Evolutionary conservation across 1,140 invertebrate species (phyloP).

Genomic region (Danaus melanippus): DNA sequence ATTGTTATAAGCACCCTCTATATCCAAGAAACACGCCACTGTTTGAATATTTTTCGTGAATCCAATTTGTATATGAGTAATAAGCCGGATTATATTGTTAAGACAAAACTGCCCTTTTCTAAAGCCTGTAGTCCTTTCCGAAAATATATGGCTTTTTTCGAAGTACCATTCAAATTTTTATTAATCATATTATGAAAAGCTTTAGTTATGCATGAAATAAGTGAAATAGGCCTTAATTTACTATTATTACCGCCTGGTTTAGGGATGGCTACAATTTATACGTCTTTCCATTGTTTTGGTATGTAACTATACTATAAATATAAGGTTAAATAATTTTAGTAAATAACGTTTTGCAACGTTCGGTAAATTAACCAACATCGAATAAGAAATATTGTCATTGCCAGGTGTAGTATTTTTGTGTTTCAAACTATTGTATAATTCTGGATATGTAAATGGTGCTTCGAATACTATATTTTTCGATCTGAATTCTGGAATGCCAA

Average conservation of each 20-base stretch:
- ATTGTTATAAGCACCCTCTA: too few species aligned
- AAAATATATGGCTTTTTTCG: constrained; percentile 27
- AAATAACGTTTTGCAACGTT: too few species aligned
- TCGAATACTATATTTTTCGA: constrained; percentile 16
- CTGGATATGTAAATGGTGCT: constrained; percentile 13
- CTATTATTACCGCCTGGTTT: constrained; percentile 4
- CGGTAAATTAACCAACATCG: too few species aligned
- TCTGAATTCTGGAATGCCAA: not conserved
- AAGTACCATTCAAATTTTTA: constrained; percentile 28
- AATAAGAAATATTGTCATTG: constrained; percentile 27
- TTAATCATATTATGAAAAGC: constrained; percentile 28
- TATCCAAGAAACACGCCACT: constrained; percentile 24
- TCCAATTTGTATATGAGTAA: too few species aligned
- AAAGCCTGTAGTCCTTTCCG: too few species aligned
- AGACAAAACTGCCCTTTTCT: too few species aligned
- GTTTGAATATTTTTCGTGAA: constrained; percentile 26
- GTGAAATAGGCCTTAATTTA: constrained; percentile 27
- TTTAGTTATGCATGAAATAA: constrained; percentile 32
- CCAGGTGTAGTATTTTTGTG: too few species aligned
- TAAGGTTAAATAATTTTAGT: too few species aligned
- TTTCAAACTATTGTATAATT: too few species aligned
- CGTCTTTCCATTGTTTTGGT: constrained; percentile 10
- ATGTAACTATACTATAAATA: constrained; percentile 11
- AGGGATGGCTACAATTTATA: constrained; percentile 11
- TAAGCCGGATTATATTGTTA: too few species aligned